A percentile compares a stretch with the other conserved stretches of the same genome.
phyloP scores from a whole-genome alignment of 2,113 vertebrate genomes.

The Hypanus sabinus region DNA sequence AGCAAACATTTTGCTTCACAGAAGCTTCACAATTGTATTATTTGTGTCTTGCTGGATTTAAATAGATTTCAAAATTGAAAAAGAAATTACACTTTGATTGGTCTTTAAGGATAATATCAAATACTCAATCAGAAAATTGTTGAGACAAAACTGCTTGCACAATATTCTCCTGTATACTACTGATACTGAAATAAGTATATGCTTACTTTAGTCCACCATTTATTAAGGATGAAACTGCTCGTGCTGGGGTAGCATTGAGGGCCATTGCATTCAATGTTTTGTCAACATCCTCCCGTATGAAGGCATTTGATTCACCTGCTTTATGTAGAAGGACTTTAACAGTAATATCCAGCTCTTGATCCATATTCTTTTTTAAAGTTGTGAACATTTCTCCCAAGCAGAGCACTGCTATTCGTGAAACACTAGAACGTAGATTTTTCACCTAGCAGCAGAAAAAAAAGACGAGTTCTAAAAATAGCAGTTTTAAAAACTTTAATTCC shows the following conservation, averaged over 20 bases:
- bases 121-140: not conserved
- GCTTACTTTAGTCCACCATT: constrained; percentile 77
- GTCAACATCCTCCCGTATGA: constrained; percentile 88
- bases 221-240: constrained; percentile 73
- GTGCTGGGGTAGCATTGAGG: constrained; percentile 76
- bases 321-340: constrained; percentile 82
- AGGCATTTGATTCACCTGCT: constrained; percentile 78
- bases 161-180: not conserved
- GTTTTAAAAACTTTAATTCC: not conserved
- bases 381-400: constrained; percentile 80
- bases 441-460: constrained; percentile 59
- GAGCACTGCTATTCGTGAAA: constrained; percentile 81
- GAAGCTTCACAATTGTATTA: not conserved
- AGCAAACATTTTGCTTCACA: not conserved
- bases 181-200: not conserved
- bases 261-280: constrained; percentile 81
- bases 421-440: constrained; percentile 88
- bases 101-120: no score
- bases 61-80: no score
- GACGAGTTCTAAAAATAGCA: constrained; percentile 36
- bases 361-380: constrained; percentile 79
- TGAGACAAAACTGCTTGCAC: not conserved
- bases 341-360: constrained; percentile 81
- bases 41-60: not conserved
- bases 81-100: no score